Base-by-base conservation (phyloP, 2,797 vertebrate genomes). In the Etheostoma nigrum region DNA sequence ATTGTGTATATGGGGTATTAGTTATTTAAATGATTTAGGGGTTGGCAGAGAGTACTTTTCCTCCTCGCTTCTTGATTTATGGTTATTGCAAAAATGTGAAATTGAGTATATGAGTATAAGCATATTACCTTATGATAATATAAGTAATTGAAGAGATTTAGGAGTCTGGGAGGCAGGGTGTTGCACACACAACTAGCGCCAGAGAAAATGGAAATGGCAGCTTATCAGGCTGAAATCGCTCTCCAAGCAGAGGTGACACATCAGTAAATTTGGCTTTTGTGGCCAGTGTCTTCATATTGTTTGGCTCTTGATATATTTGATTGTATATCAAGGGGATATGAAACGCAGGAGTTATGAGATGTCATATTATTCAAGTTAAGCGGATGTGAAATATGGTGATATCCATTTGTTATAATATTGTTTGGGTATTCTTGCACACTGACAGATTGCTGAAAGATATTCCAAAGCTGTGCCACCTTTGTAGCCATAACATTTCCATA, bases 51-150 rank as follows among this genome's bases (percentile, higher is more conserved):
- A 91, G 81, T 89, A 83, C 84, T 91, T 93, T 86, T 83, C 81
- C 86, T 87, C 68, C 76, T 90, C 83, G 68, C 84, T 86, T 91
- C 59, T 68, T 92, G 93, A 95, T 95, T 92, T 93, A 95, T 94
- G 89, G 89, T 94, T 93, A 94, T 93, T 93, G 91, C 91, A 87
- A 93, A 94, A 94, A 94, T 92, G 80, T 90, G 91, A 93, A 95
- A 95, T 93, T 92, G 91, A 94, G 88, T 94, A 94, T 94, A 94
- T 93, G 92, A 95, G 89, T 91, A 93, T 95, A 94, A 94, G 92
- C 92, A 92, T 91, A 95, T 95, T 94, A 95, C 91, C 91, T 94
- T 93, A 93, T 92, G 91, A 94, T 95, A 95, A 94, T 94, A 93
- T 92, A 94, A 94, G 92, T 94, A 93, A 94, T 95, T 93, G 91